Percentiles rank a stretch among this genome's conserved stretches.
These are phyloP conservation scores for Dromaius novaehollandiae DNA, from an alignment of 2,113 vertebrate genomes.

Conservation along the genomic window DNA sequence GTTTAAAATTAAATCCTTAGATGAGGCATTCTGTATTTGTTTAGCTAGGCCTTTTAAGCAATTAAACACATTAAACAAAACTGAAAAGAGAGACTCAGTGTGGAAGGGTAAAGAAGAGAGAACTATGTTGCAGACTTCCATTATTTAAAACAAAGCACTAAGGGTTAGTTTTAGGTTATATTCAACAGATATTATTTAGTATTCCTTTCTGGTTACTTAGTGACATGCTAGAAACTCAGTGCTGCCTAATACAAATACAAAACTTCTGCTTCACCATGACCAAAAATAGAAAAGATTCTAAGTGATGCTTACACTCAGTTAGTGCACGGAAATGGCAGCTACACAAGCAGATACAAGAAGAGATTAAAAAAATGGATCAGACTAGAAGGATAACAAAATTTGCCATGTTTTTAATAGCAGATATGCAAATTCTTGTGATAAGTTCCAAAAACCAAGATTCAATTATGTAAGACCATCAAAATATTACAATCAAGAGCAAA, in stretches of 20 bases:
- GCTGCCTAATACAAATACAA: not conserved
- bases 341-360: accelerated
- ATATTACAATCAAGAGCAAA: not conserved
- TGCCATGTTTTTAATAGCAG: not conserved
- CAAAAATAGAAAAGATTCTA: conserved; percentile 33
- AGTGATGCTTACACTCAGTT: not conserved
- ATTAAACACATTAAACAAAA: not conserved
- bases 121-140: not conserved
- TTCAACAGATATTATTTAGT: not conserved
- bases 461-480: not conserved
- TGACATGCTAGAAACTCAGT: not conserved
- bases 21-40: no score
- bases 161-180: not conserved
- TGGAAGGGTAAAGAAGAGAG: not conserved
- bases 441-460: not conserved
- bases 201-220: conserved; percentile 3
- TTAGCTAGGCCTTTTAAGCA: not conserved
- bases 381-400: not conserved
- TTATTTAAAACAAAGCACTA: not conserved
- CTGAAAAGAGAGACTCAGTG: not conserved
- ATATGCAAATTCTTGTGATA: not conserved
- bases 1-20: no score
- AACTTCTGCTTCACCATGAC: not conserved
- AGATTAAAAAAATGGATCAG: not conserved
- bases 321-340: not conserved